phyloP scores from a whole-genome alignment of 1,140 invertebrate genomes.

The Spodoptera frugiperda region DNA sequence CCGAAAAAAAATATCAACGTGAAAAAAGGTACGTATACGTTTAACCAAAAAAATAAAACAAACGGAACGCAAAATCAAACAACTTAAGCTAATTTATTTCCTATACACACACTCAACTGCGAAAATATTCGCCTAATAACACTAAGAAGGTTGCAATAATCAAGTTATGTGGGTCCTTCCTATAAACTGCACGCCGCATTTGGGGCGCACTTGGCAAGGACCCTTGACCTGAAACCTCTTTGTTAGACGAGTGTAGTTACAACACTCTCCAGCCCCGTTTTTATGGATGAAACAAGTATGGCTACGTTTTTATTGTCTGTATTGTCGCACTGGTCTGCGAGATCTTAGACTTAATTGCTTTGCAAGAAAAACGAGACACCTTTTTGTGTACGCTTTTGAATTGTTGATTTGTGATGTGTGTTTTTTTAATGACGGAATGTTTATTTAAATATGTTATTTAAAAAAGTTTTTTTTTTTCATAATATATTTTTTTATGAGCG shows the following conservation, averaged over 20 bases:
- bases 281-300: constrained; percentile 41
- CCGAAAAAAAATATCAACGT: no score
- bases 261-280: constrained; percentile 33
- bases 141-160: constrained; percentile 24
- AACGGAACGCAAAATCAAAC: no score
- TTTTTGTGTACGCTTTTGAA: neutral
- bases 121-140: neutral
- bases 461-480: no score
- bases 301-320: constrained; percentile 8
- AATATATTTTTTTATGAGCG: no score
- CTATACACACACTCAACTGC: neutral
- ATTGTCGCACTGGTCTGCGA: neutral
- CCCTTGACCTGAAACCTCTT: constrained; percentile 38
- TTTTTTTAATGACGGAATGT: no score
- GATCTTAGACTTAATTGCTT: constrained; percentile 8
- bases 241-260: constrained; percentile 39
- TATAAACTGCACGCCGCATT: constrained; percentile 43
- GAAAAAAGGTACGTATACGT: no score
- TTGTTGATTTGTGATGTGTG: neutral
- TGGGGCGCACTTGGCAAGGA: constrained; percentile 15
- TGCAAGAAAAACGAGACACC: neutral
- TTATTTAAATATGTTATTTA: no score
- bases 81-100: no score
- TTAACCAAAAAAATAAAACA: no score
- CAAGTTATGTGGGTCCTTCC: constrained; percentile 26